A percentile compares a stretch with the other conserved stretches of the same genome.
These are phyloP conservation scores for Tachina grossa DNA, from an alignment of 2,888 invertebrate species.

Conservation along the genomic window DNA sequence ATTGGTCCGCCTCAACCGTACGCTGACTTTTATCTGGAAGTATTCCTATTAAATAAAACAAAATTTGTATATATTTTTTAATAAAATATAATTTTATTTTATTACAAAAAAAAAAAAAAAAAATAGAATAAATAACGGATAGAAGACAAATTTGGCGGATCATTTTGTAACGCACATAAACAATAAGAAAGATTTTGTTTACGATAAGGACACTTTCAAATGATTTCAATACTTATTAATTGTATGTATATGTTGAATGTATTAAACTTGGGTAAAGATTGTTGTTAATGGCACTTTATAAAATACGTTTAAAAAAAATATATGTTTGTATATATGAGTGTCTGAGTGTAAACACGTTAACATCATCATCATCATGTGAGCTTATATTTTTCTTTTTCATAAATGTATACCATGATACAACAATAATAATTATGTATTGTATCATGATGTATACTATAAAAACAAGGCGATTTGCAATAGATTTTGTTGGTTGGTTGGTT, in stretches of 20 bases:
- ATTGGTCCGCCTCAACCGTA: no score
- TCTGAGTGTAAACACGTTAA: conserved; percentile 10
- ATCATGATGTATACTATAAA: not conserved
- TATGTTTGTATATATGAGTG: not conserved
- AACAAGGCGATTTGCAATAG: conserved; percentile 21
- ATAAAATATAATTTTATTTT: conserved; percentile 56
- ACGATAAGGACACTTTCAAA: conserved; percentile 60
- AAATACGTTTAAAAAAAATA: conserved; percentile 45
- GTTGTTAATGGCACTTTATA: conserved; percentile 68
- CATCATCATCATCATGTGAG: conserved; percentile 48
- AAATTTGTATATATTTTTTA: conserved; percentile 25
- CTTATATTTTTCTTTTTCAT: conserved; percentile 41
- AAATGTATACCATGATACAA: no score
- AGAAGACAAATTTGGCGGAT: conserved; percentile 63
- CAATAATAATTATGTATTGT: no score
- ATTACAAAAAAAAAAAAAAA: conserved; percentile 58
- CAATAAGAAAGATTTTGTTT: conserved; percentile 24
- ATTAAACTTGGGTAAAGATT: conserved; percentile 48
- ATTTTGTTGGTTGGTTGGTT: conserved; percentile 18
- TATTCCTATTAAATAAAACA: conserved; percentile 50
- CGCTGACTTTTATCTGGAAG: no score
- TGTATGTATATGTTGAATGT: conserved; percentile 30
- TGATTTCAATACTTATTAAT: conserved; percentile 25
- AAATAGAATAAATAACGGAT: conserved; percentile 46
- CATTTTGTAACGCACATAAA: conserved; percentile 53